Evolutionary conservation across 2,888 invertebrate species (phyloP).

Genomic region (Anaspis maculata): DNA sequence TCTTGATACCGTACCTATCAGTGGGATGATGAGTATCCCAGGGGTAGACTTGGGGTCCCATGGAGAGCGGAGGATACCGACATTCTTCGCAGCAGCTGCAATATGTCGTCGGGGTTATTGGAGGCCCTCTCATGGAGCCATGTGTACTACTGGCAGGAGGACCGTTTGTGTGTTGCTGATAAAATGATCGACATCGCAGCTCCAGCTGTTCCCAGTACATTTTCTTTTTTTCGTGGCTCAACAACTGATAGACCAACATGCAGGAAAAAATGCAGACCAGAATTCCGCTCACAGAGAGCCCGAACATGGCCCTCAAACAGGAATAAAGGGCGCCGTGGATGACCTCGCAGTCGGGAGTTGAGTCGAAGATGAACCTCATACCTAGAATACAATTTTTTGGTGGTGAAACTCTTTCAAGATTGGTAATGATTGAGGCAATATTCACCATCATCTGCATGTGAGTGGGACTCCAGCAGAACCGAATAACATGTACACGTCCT

Average conservation of each 20-base stretch:
- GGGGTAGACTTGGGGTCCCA: constrained; percentile 49
- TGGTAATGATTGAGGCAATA: constrained; percentile 1
- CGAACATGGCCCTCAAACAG: constrained; percentile 81
- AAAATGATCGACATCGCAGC: constrained; percentile 71
- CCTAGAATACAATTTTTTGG: constrained; percentile 41
- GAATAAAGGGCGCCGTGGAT: constrained; percentile 84
- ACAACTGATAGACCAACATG: constrained; percentile 83
- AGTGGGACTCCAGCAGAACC: constrained; percentile 59
- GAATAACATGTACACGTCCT: constrained; percentile 74
- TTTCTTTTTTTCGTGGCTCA: constrained; percentile 87
- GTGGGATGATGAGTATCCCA: constrained; percentile 47
- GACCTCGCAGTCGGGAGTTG: constrained; percentile 81
- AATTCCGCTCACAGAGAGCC: constrained; percentile 84
- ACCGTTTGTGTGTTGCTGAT: constrained; percentile 47
- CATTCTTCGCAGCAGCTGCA: constrained; percentile 69
- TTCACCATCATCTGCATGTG: constrained; percentile 51
- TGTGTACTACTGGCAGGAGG: constrained; percentile 36
- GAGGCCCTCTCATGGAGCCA: constrained; percentile 40
- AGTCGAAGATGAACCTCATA: constrained; percentile 74
- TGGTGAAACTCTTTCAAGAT: too few relatives aligned
- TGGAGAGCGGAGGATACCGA: constrained; percentile 48
- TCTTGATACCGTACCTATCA: constrained; percentile 38
- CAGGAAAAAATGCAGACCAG: constrained; percentile 86
- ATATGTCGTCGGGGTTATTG: constrained; percentile 40
- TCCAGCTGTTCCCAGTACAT: constrained; percentile 93